Evolutionary conservation across 2,113 vertebrate genomes (phyloP), one percentile per base, ranked within the genome.

Genomic region (Syngnathus scovelli): DNA sequence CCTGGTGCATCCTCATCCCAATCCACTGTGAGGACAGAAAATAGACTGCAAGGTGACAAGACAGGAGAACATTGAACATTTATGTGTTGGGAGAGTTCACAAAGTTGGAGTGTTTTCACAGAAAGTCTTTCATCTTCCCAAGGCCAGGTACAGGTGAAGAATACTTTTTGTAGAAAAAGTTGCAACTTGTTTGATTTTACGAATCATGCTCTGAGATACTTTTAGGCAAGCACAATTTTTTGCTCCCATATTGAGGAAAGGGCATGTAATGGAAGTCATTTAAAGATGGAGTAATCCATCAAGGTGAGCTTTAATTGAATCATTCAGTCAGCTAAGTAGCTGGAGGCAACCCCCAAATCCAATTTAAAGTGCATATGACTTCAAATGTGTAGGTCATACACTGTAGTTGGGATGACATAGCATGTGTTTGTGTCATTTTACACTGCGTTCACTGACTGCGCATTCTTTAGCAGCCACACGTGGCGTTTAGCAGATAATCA

Each of bases 171-270:
- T 21, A 58, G 69, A 74, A 52, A 23, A 52, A 23, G 68, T 59
- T 60, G 46, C 61, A 67, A 72, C 73, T 76, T 75, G 73, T 74
- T 81, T 80, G 78, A 82, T 83, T 81, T 33, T 78, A 71, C 54
- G 65, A 69, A 55, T 55, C 1, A 6, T 64, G 58, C 76, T 70
- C 58, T 55, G 68, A 66, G 67, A 73, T 67, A 62, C 46, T 67
- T 56, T 76, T 74, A 71, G 70, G 64, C 49, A 37, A 74, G 27
- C 27, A 3, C 33, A 51, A 18, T 37, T 16, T 5, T 7, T 18
- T 19, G 16, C 15, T 60, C 4, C 18, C 56, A 38, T 59, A 19
- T 59, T 38, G 8, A 61, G 10, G 5, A n/a, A 0, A 5, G 38
- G 51, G 69, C 37, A 62, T 67, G 46, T 74, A 49, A 61, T 66